Conservation (phyloP, 2,888 invertebrate species). For the Lymantria monacha region DNA sequence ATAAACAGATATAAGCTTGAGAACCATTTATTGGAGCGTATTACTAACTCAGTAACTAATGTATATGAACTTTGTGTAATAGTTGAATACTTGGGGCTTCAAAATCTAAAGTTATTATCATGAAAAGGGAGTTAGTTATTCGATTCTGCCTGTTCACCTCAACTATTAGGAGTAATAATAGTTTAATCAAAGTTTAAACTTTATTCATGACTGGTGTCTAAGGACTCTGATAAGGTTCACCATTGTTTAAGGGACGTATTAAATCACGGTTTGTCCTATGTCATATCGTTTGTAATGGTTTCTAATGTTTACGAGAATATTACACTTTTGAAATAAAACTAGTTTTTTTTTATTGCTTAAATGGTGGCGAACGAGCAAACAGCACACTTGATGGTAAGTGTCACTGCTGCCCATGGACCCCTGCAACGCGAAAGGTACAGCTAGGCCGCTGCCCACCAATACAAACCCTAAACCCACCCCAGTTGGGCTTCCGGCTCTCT, state of each 20-base stretch:
- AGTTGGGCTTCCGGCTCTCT: too few species aligned
- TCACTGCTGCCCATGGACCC: too few species aligned
- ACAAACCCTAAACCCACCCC: too few species aligned
- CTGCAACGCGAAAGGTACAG: too few species aligned
- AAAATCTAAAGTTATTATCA: background rate
- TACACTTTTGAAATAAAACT: too few species aligned
- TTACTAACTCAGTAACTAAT: background rate
- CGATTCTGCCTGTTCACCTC: constrained; percentile 8
- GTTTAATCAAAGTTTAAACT: constrained; percentile 21
- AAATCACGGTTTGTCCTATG: background rate
- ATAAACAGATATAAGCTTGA: background rate
- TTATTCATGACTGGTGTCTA: constrained; percentile 9
- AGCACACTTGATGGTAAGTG: too few species aligned
- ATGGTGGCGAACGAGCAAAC: too few species aligned
- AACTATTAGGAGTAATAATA: constrained; percentile 14
- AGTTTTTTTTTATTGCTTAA: too few species aligned
- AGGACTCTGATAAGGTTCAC: background rate
- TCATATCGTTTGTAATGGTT: too few species aligned
- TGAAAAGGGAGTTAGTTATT: constrained; percentile 10
- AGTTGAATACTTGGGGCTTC: constrained; percentile 1
- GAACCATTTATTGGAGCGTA: background rate
- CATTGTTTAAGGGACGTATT: background rate
- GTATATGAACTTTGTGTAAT: background rate
- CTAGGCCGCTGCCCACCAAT: too few species aligned
- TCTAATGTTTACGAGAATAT: too few species aligned